Percentiles rank a stretch among this genome's conserved stretches.
Conservation (phyloP, 2,797 vertebrate genomes). For the Hydrolagus colliei region DNA sequence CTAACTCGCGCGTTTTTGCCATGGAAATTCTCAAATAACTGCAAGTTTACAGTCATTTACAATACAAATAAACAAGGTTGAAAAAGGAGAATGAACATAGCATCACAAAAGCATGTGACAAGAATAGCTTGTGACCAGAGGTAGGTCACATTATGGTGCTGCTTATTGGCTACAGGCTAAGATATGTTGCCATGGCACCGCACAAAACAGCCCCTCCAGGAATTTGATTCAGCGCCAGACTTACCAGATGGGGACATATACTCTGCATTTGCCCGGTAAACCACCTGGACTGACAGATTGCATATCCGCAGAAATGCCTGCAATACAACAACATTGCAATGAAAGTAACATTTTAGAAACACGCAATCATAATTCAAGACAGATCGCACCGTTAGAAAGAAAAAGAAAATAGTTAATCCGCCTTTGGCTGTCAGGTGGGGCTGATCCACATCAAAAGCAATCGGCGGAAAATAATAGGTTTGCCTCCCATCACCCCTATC, state of each 20-base stretch:
- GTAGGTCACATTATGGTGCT: slow-evolving; percentile 46
- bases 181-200: slow-evolving; percentile 61
- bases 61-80: slow-evolving; percentile 6
- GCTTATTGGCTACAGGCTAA: slow-evolving; percentile 44
- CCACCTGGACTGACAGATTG: slow-evolving; percentile 73
- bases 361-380: neutral
- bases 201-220: slow-evolving; percentile 43
- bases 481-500: neutral
- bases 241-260: slow-evolving; percentile 86
- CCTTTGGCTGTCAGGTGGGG: neutral
- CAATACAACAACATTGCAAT: slow-evolving; percentile 38
- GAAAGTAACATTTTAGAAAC: slow-evolving; percentile 14
- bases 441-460: neutral
- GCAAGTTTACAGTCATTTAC: slow-evolving; percentile 16
- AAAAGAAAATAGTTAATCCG: neutral
- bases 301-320: slow-evolving; percentile 83
- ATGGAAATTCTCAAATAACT: slow-evolving; percentile 7
- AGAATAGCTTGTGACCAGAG: slow-evolving; percentile 33
- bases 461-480: neutral
- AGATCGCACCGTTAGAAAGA: neutral
- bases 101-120: neutral
- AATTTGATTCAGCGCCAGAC: slow-evolving; percentile 54
- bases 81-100: neutral
- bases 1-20: neutral
- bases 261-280: slow-evolving; percentile 72